phyloP scores from a whole-genome alignment of 2,797 vertebrate genomes.

The Dryobates pubescens region DNA sequence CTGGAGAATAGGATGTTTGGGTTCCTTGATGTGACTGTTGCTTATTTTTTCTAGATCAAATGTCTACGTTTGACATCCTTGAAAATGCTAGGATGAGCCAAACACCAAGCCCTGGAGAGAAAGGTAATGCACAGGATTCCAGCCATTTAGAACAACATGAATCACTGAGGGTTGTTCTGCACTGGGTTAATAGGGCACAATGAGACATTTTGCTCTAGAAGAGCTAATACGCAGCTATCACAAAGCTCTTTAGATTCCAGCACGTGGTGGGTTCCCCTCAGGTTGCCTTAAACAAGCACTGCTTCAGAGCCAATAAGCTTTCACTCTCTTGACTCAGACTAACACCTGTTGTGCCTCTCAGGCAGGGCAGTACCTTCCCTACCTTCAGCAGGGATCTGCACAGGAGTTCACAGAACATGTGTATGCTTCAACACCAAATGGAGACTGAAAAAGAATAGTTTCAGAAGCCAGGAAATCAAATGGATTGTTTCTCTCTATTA shows the following conservation, averaged over 20 bases:
- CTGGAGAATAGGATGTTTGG: background rate
- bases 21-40: background rate
- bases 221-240: background rate
- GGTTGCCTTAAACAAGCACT: background rate
- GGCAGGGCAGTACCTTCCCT: background rate
- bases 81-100: background rate
- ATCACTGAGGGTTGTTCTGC: background rate
- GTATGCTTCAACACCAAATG: background rate
- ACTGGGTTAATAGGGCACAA: background rate
- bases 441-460: background rate
- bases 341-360: background rate
- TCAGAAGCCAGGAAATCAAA: background rate
- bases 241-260: background rate
- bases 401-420: background rate
- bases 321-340: background rate
- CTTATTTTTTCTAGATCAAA: constrained; percentile 32
- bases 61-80: background rate
- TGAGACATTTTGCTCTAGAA: background rate
- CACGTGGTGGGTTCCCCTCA: background rate
- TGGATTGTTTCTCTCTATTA: background rate
- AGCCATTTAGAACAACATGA: background rate
- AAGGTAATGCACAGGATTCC: background rate
- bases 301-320: background rate
- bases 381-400: background rate
- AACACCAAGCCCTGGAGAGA: background rate